Percentiles rank a stretch among this genome's conserved stretches.
Conservation (phyloP, 2,888 invertebrate species). For the Drosophila affinis region DNA sequence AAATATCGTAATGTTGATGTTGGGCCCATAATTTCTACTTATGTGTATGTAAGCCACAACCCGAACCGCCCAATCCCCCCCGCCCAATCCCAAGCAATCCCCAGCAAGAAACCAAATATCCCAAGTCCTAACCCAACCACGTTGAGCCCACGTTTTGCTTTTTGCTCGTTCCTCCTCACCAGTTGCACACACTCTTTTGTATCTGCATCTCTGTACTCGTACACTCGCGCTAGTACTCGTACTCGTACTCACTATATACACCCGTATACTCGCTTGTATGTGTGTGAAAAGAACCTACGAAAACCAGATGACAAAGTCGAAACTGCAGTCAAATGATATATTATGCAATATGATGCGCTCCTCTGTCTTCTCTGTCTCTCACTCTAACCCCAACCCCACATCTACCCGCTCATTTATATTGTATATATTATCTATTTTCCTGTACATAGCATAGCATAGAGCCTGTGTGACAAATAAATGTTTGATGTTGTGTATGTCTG, state of each 20-base stretch:
- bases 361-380: slow-evolving; percentile 7
- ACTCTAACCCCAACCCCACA: neutral
- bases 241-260: slow-evolving; percentile 1
- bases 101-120: too few species aligned
- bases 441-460: slow-evolving; percentile 45
- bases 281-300: slow-evolving; percentile 14
- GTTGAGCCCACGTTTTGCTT: slow-evolving; percentile 17
- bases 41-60: slow-evolving; percentile 52
- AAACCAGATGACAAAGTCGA: slow-evolving; percentile 20
- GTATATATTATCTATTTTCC: slow-evolving; percentile 30
- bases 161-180: slow-evolving; percentile 50
- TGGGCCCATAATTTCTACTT: slow-evolving; percentile 74
- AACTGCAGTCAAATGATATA: slow-evolving; percentile 29
- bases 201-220: slow-evolving; percentile 33
- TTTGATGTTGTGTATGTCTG: slow-evolving; percentile 24
- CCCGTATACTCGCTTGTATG: neutral
- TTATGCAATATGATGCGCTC: slow-evolving; percentile 33
- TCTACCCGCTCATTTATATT: slow-evolving; percentile 16
- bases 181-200: slow-evolving; percentile 58
- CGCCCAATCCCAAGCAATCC: slow-evolving; percentile 29
- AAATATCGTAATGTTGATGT: slow-evolving; percentile 83
- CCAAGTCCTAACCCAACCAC: slow-evolving; percentile 1
- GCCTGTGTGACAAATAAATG: slow-evolving; percentile 14
- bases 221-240: slow-evolving; percentile 6
- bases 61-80: slow-evolving; percentile 19